These are phyloP conservation scores for Nomada fucata DNA, from an alignment of 2,888 invertebrate species.

Conservation along the genomic window DNA sequence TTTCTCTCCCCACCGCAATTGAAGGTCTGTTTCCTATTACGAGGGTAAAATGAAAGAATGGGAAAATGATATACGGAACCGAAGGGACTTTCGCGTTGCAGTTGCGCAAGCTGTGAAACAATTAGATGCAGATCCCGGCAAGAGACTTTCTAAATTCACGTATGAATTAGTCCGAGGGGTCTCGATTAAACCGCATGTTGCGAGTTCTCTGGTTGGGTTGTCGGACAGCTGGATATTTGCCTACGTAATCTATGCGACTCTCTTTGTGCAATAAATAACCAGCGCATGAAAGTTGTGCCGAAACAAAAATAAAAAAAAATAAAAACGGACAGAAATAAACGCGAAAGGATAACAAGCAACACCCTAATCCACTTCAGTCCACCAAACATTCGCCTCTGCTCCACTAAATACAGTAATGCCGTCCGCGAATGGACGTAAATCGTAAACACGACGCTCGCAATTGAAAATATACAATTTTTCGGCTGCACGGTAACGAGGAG, in stretches of 20 bases:
- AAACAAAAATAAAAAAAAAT: too few species aligned
- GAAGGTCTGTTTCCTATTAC: background rate
- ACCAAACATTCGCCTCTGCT: too few species aligned
- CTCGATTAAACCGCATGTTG: slow-evolving; percentile 53
- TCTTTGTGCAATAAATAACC: background rate
- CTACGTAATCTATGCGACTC: slow-evolving; percentile 9
- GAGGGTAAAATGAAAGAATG: background rate
- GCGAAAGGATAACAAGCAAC: too few species aligned
- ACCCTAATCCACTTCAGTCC: too few species aligned
- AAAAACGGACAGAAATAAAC: too few species aligned
- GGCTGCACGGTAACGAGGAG: too few species aligned
- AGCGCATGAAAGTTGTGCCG: background rate
- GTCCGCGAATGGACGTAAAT: too few species aligned
- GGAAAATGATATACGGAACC: background rate
- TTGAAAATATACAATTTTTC: background rate
- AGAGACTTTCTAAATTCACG: slow-evolving; percentile 80
- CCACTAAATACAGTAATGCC: too few species aligned
- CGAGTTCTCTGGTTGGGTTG: background rate
- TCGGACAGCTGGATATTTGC: background rate
- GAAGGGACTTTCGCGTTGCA: slow-evolving; percentile 34
- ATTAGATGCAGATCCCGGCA: slow-evolving; percentile 68
- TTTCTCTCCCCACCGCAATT: background rate
- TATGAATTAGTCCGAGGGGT: slow-evolving; percentile 75
- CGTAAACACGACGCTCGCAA: too few species aligned
- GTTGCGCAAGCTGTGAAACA: slow-evolving; percentile 65